Percentiles rank a stretch among this genome's conserved stretches.
These are phyloP conservation scores for Apeira syringaria DNA, from an alignment of 2,888 invertebrate species.

Conservation along the genomic window DNA sequence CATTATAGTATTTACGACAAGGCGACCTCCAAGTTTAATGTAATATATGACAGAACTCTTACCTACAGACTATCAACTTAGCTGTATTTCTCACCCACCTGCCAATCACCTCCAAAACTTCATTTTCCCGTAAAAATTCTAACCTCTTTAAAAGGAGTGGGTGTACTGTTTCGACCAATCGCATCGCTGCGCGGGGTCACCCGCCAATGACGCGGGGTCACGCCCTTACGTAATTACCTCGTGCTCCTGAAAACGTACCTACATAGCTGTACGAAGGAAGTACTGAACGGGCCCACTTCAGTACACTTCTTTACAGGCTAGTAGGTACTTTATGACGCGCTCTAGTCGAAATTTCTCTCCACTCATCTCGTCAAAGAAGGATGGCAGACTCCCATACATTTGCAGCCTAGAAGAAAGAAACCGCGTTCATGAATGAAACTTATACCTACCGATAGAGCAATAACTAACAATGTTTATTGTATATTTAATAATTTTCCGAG, in stretches of 20 bases:
- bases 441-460: no score
- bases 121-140: conserved; percentile 5
- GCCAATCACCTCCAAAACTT: conserved; percentile 5
- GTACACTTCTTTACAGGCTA: no score
- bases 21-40: no score
- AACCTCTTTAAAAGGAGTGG: conserved; percentile 32
- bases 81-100: background rate
- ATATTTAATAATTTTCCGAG: no score
- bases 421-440: no score
- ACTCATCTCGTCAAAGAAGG: no score
- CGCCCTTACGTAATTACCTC: conserved; percentile 63
- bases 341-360: no score
- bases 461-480: no score
- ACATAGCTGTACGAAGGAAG: background rate
- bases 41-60: background rate
- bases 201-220: conserved; percentile 64
- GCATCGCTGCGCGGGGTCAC: conserved; percentile 58
- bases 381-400: no score
- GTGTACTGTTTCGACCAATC: conserved; percentile 54
- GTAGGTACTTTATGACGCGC: no score
- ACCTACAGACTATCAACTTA: background rate
- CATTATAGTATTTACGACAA: no score
- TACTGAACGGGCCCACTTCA: background rate
- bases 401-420: no score
- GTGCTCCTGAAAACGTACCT: conserved; percentile 34